Conservation (phyloP, 2,113 vertebrate genomes). For the Zosterops hypoxanthus region DNA sequence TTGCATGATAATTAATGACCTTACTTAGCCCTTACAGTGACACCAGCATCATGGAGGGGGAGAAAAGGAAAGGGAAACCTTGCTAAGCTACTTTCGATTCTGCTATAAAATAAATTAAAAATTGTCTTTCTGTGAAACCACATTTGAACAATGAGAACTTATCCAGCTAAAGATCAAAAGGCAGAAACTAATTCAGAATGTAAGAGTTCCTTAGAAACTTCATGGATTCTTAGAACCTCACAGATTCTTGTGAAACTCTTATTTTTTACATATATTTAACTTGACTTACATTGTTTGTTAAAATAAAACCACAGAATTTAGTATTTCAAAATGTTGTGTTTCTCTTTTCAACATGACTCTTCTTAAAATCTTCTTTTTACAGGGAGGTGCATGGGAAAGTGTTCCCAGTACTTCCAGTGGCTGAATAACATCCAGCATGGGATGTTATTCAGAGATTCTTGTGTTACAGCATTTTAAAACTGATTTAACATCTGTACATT, state of each 20-base stretch:
- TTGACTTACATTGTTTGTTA: not conserved
- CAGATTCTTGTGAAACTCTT: not conserved
- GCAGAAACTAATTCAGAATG: not conserved
- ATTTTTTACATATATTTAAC: not conserved
- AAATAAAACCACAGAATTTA: not conserved
- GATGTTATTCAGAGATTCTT: not conserved
- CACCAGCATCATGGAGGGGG: not conserved
- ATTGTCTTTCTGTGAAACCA: not conserved
- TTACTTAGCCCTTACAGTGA: not conserved
- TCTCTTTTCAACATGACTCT: not conserved
- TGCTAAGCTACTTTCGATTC: not conserved
- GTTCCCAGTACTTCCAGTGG: not conserved
- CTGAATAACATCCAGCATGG: not conserved
- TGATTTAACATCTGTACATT: not conserved
- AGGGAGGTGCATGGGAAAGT: not conserved
- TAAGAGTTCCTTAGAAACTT: not conserved
- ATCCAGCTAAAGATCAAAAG: not conserved
- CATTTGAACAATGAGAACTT: not conserved
- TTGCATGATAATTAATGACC: not conserved
- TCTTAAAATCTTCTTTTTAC: not conserved
- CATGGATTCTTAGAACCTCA: not conserved
- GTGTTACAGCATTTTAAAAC: not conserved
- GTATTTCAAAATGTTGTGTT: not conserved
- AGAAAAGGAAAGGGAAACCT: rapidly evolving
- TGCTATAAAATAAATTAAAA: not conserved